These are phyloP conservation scores for Peromyscus polionotus DNA, from an alignment of 2,113 vertebrate species.

Conservation along the genomic window DNA sequence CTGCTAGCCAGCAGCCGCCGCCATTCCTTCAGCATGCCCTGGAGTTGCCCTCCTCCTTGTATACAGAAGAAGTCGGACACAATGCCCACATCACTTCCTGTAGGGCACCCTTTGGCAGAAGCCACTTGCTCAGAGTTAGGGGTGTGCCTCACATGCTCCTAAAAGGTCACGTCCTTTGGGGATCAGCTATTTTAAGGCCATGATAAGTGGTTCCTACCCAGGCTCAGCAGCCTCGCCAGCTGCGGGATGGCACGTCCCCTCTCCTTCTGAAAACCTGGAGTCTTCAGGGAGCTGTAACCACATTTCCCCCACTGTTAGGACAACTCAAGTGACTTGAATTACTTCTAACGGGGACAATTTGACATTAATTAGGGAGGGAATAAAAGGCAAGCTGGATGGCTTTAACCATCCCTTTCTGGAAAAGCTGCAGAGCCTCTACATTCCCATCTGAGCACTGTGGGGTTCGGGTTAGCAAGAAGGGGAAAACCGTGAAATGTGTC, in stretches of 20 bases:
- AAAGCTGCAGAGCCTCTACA: neutral
- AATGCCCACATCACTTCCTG: neutral
- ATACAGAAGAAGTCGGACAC: neutral
- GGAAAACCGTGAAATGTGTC: neutral
- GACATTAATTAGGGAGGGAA: neutral
- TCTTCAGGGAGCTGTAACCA: constrained; percentile 3
- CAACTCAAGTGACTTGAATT: neutral
- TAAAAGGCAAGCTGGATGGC: neutral
- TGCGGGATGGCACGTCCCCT: neutral
- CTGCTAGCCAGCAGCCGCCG: neutral
- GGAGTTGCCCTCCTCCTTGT: neutral
- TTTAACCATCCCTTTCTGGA: neutral
- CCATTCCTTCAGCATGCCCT: neutral
- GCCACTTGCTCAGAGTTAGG: neutral
- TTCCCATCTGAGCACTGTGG: neutral
- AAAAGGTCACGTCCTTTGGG: neutral
- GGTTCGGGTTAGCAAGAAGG: neutral
- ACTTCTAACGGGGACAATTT: constrained; percentile 23
- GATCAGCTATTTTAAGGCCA: neutral
- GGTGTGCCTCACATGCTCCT: neutral
- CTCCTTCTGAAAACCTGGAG: neutral
- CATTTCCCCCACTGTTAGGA: neutral
- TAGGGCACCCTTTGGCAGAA: neutral
- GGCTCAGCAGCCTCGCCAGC: neutral
- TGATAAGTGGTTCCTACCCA: neutral